Percentiles rank a stretch among this genome's conserved stretches.
These are phyloP conservation scores for Oreochromis spilurus DNA, from an alignment of 2,113 vertebrate species.

Conservation along the genomic window DNA sequence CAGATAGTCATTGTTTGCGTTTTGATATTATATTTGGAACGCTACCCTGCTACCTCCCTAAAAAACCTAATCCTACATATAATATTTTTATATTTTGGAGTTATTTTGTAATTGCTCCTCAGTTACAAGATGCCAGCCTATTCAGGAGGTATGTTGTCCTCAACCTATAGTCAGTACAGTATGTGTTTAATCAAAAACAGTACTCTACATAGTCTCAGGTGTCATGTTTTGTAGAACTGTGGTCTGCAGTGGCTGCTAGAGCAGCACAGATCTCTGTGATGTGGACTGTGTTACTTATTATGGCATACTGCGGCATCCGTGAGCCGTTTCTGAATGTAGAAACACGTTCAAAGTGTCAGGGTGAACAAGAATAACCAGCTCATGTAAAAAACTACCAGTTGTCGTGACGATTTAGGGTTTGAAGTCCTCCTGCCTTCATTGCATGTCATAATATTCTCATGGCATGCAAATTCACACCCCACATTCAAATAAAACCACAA, in stretches of 20 bases:
- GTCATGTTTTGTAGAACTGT: background rate
- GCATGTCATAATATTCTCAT: background rate
- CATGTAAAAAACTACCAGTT: background rate
- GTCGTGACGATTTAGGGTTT: background rate
- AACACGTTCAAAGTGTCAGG: background rate
- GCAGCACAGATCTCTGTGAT: slow-evolving; percentile 11
- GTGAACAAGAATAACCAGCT: background rate
- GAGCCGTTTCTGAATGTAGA: background rate
- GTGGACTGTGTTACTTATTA: slow-evolving; percentile 11
- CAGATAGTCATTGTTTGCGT: background rate
- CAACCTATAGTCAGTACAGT: background rate
- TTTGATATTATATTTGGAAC: background rate
- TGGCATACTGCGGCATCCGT: background rate
- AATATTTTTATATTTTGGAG: background rate
- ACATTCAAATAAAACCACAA: slow-evolving; percentile 18
- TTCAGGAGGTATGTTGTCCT: background rate
- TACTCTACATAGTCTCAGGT: background rate
- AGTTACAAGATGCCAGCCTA: background rate
- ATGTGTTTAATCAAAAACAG: background rate
- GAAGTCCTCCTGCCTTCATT: background rate
- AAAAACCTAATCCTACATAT: background rate
- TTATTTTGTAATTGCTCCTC: background rate
- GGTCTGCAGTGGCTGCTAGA: background rate
- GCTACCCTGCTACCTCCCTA: background rate
- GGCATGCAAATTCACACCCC: background rate